Evolutionary conservation across 2,888 invertebrate species (phyloP).

Genomic region (Glaucopsyche alexis): DNA sequence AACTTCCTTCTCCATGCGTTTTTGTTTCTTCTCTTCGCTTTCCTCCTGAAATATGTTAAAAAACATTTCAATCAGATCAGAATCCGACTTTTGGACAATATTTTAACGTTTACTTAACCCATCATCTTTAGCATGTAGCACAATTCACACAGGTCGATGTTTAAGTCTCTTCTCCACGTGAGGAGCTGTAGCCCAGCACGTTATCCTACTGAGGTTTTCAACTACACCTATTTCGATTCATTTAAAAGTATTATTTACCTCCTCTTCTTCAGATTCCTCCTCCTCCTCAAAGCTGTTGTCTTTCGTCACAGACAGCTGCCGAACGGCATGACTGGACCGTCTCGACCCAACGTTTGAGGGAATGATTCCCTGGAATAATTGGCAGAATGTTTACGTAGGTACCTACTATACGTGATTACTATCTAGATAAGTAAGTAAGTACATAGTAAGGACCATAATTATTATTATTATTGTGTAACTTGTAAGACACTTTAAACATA

Average conservation of each 20-base stretch:
- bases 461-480: too few relatives aligned
- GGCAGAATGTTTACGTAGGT: too few relatives aligned
- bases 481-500: too few relatives aligned
- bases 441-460: too few relatives aligned
- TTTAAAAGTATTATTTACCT: conserved; percentile 52
- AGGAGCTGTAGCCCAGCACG: too few relatives aligned
- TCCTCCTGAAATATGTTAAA: conserved; percentile 63
- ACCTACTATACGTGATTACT: too few relatives aligned
- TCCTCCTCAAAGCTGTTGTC: conserved; percentile 78
- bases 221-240: neutral
- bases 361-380: conserved; percentile 66
- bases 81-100: too few relatives aligned
- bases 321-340: conserved; percentile 75
- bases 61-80: neutral
- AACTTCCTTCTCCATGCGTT: conserved; percentile 81
- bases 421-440: too few relatives aligned
- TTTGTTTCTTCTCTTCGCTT: conserved; percentile 81
- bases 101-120: too few relatives aligned
- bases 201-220: neutral
- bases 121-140: too few relatives aligned
- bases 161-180: too few relatives aligned
- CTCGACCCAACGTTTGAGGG: conserved; percentile 71
- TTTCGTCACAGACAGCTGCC: conserved; percentile 72
- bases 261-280: conserved; percentile 76
- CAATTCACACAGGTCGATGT: too few relatives aligned